These are phyloP conservation scores for Augochlora pura DNA, from an alignment of 1,140 invertebrate genomes.

Conservation along the genomic window DNA sequence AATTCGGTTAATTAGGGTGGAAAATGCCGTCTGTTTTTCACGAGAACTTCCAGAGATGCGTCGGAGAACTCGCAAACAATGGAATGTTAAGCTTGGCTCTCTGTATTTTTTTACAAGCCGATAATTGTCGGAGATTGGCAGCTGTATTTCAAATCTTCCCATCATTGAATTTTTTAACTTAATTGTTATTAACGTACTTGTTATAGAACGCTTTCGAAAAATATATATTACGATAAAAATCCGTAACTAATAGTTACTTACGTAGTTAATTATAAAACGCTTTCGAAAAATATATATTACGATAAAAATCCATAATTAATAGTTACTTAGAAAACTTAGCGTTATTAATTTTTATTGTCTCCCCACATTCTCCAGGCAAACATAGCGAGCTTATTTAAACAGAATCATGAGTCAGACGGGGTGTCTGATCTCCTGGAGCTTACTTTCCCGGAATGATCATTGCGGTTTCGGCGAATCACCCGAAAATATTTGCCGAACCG, in stretches of 20 bases:
- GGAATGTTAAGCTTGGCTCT: not conserved
- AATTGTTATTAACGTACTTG: no score
- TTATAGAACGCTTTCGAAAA: no score
- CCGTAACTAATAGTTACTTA: no score
- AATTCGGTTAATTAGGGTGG: constrained; percentile 38
- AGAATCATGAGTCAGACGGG: not conserved
- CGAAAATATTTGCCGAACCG: constrained; percentile 32
- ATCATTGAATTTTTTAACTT: no score
- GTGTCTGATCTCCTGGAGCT: not conserved
- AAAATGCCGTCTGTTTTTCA: constrained; percentile 20
- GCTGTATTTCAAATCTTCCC: not conserved
- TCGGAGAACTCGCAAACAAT: constrained; percentile 14
- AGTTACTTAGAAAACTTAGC: no score
- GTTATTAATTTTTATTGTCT: no score
- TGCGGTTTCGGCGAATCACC: not conserved
- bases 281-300: no score
- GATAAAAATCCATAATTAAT: no score
- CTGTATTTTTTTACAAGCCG: not conserved
- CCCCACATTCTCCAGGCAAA: not conserved
- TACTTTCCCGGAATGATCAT: constrained; percentile 32
- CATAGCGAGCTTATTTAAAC: not conserved
- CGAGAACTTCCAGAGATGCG: not conserved
- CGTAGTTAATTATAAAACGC: no score
- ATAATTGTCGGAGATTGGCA: not conserved
- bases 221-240: no score